Percentiles rank a stretch among this genome's conserved stretches.
phyloP scores from a whole-genome alignment of 2,113 vertebrate genomes.

The Chiloscyllium plagiosum region DNA sequence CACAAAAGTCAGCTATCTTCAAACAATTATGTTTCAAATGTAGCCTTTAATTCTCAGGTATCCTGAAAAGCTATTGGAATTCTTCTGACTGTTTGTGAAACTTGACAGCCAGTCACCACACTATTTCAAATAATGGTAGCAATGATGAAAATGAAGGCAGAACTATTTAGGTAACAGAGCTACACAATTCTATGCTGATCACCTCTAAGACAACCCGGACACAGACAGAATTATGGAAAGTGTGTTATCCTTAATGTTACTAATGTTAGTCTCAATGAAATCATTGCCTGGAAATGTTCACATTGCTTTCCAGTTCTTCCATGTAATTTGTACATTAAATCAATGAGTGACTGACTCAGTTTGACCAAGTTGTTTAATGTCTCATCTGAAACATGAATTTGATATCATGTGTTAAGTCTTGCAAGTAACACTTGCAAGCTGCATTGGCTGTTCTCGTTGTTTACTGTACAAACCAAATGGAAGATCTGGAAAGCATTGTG shows the following conservation, averaged over 20 bases:
- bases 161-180: not conserved
- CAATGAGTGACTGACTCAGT: not conserved
- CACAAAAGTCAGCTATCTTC: not conserved
- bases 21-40: not conserved
- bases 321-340: not conserved
- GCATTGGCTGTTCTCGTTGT: not conserved
- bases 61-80: not conserved
- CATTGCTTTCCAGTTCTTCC: not conserved
- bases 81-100: not conserved
- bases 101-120: not conserved
- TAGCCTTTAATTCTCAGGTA: not conserved
- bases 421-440: not conserved
- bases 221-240: not conserved
- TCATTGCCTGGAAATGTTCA: not conserved
- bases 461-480: not conserved
- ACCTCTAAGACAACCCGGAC: not conserved
- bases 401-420: not conserved
- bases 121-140: not conserved
- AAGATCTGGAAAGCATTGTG: not conserved
- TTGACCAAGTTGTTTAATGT: not conserved
- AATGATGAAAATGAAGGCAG: not conserved
- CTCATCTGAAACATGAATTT: constrained; percentile 10
- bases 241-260: not conserved
- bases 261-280: not conserved
- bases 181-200: not conserved